phyloP scores from a whole-genome alignment of 2,888 invertebrate genomes.

The Pantelozetes paolii region DNA sequence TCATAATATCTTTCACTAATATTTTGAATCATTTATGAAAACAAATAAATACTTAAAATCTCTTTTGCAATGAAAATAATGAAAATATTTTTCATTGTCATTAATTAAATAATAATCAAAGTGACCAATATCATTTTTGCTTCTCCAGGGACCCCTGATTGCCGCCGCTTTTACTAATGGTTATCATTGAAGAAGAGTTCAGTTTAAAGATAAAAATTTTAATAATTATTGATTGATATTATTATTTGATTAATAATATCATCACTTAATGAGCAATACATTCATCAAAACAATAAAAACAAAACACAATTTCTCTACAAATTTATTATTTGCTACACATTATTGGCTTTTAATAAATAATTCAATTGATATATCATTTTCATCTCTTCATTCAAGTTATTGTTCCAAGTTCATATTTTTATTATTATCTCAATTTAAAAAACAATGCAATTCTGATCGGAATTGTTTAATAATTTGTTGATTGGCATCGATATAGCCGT shows the following conservation, averaged over 20 bases:
- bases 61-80: no score
- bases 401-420: not conserved
- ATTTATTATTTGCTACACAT: conserved; percentile 8
- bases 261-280: not conserved
- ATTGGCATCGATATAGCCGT: not conserved
- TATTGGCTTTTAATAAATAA: conserved; percentile 3
- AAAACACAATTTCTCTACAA: not conserved
- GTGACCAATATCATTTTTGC: not conserved
- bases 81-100: no score
- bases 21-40: not conserved
- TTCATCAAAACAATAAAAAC: not conserved
- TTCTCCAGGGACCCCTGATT: conserved; percentile 82
- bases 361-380: not conserved
- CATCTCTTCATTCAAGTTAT: not conserved
- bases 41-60: no score
- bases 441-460: not conserved
- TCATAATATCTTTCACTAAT: not conserved
- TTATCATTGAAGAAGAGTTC: conserved; percentile 68
- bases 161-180: conserved; percentile 98
- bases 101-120: no score
- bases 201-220: not conserved
- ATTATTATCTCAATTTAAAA: no score
- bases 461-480: not conserved
- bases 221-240: not conserved
- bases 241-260: not conserved